phyloP scores from a whole-genome alignment of 2,888 invertebrate genomes.

The Sericinus montela region DNA sequence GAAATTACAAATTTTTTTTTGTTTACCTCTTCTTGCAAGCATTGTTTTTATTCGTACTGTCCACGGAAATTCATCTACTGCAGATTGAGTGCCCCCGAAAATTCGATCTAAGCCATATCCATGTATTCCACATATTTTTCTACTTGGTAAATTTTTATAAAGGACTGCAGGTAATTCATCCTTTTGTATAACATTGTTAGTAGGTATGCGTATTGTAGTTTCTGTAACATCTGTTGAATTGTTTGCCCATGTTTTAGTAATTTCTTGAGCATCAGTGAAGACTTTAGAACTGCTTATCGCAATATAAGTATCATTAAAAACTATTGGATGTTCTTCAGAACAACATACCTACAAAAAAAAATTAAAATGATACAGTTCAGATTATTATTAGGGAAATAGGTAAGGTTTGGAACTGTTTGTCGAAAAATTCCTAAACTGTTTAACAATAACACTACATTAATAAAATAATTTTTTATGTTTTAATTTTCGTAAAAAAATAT shows the following conservation, averaged over 20 bases:
- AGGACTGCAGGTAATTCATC: background rate
- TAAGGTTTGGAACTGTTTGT: too few relatives aligned
- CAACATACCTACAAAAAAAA: slow-evolving; percentile 29
- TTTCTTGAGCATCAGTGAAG: background rate
- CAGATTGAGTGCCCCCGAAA: slow-evolving; percentile 67
- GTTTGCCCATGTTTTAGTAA: background rate
- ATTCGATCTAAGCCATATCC: slow-evolving; percentile 49
- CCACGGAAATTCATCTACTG: slow-evolving; percentile 79
- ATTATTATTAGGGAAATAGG: too few relatives aligned
- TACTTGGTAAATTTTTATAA: slow-evolving; percentile 39
- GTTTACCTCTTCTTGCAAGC: too few relatives aligned
- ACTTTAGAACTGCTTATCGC: slow-evolving; percentile 2
- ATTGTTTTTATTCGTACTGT: slow-evolving; percentile 78
- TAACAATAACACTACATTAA: too few relatives aligned
- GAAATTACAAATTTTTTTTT: too few relatives aligned
- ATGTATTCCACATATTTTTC: slow-evolving; percentile 39
- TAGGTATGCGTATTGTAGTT: too few relatives aligned
- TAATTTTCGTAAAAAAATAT: too few relatives aligned
- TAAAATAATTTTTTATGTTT: too few relatives aligned
- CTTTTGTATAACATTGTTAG: background rate
- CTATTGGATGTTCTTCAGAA: slow-evolving; percentile 16
- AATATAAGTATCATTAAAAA: slow-evolving; percentile 11
- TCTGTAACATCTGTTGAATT: background rate
- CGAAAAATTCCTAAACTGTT: too few relatives aligned
- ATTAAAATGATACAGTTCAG: too few relatives aligned